phyloP scores from a whole-genome alignment of 2,888 invertebrate genomes.

The Andrena chrysosceles region DNA sequence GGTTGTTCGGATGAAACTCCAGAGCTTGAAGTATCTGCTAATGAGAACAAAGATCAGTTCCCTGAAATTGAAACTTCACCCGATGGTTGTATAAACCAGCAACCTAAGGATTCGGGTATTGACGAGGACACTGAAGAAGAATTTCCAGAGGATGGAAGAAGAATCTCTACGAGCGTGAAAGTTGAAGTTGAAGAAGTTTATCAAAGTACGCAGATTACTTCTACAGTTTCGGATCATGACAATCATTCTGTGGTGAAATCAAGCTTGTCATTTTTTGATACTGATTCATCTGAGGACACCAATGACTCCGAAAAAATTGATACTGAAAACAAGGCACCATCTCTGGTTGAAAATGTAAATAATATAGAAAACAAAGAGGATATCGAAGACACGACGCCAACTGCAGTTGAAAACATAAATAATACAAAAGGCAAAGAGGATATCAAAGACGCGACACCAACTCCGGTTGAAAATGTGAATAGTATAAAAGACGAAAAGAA shows the following conservation, averaged over 20 bases:
- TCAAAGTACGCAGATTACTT: background rate
- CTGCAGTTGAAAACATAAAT: background rate
- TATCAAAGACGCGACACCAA: background rate
- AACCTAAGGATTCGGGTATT: conserved; percentile 66
- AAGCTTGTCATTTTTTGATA: background rate
- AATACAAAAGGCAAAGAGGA: background rate
- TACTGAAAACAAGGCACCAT: background rate
- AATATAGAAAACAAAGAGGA: background rate
- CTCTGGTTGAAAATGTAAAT: background rate
- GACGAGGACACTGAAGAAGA: conserved; percentile 67
- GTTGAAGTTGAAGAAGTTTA: background rate
- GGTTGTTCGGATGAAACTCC: background rate
- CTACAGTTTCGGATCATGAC: background rate
- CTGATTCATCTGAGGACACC: background rate
- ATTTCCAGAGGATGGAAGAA: conserved; percentile 8
- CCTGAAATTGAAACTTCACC: background rate
- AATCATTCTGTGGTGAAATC: background rate
- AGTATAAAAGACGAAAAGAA: background rate
- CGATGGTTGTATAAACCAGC: background rate
- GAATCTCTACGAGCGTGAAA: background rate
- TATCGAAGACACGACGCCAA: background rate
- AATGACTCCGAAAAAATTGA: background rate
- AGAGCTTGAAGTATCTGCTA: background rate
- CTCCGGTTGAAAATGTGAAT: background rate
- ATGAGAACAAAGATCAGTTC: background rate